Evolutionary conservation across 2,888 invertebrate species (phyloP), one percentile per base, ranked within the genome.

Genomic region (Drosophila pegasa): DNA sequence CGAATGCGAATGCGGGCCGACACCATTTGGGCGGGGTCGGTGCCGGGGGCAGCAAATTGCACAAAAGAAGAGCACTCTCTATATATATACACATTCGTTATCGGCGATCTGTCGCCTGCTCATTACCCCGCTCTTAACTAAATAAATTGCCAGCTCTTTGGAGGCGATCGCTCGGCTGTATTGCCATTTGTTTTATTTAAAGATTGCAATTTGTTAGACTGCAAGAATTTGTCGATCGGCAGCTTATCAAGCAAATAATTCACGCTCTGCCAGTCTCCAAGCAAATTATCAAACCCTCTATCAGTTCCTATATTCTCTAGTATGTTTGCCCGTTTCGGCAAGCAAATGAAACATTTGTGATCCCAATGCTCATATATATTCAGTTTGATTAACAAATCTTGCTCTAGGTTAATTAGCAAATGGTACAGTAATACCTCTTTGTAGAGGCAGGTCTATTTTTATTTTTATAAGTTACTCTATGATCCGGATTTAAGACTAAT

Each of bases 71-170:
- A 68, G 67, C 22, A 50, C 29, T 8, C 38, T 25, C 37, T n/a
- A 35, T 31, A n/a, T 31, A 10, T 18, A 48, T 16, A 14, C 7
- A 37, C 29, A 50, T 48, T 45, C 73, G 61, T 83, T 80, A 83
- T 67, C 69, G 52, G 2, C n/a, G 33, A 86, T 81, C 87, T 59
- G 59, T 63, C 56, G 35, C 16, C 80, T 52, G 78, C 63, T 58
- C 78, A 87, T 81, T 80, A 80, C 40, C 65, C 63, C 38, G 35
- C 69, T 72, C 65, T 78, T 61, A 57, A 38, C 37, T 54, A 52
- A 60, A 80, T 59, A 51, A 60, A 55, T 16, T 31, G 51, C 27
- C 22, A 68, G 27, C 79, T 64, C 61, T 62, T 72, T 66, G 16
- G 2, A 20, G 27, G 20, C n/a, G 14, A 29, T 18, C 18, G 12